These are phyloP conservation scores for Clarias laeviceps DNA, from an alignment of 2,797 vertebrate species.

Conservation along the genomic window DNA sequence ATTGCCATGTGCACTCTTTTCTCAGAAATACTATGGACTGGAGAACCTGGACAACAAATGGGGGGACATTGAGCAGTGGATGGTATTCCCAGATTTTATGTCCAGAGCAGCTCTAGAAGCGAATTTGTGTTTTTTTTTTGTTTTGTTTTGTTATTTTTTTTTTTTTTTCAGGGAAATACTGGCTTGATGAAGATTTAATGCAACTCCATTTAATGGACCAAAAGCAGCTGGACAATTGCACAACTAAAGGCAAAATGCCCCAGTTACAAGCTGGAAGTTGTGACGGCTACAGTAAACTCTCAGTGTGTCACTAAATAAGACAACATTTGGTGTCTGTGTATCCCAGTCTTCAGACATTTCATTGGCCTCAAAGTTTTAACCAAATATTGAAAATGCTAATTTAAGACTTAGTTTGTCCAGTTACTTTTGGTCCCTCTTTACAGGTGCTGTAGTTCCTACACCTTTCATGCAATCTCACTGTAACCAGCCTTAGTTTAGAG, in stretches of 20 bases:
- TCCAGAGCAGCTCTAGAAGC: not conserved
- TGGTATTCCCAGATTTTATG: slow-evolving; percentile 79
- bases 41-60: slow-evolving; percentile 85
- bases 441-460: not conserved
- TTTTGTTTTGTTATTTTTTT: too few relatives aligned
- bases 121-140: not conserved
- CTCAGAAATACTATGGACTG: slow-evolving; percentile 92
- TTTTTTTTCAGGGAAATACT: not conserved
- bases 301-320: not conserved
- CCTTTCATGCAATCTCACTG: not conserved
- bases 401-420: not conserved
- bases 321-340: not conserved
- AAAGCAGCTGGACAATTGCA: not conserved
- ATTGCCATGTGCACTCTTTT: slow-evolving; percentile 52
- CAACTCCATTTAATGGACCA: not conserved
- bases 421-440: not conserved
- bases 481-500: not conserved
- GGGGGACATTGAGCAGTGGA: slow-evolving; percentile 98
- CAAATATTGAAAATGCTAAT: not conserved
- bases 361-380: not conserved
- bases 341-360: not conserved
- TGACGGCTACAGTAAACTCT: not conserved
- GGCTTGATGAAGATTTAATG: not conserved
- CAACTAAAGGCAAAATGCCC: not conserved
- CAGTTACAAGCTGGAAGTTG: not conserved